These are phyloP conservation scores for Aphelenchoides bicaudatus DNA, from an alignment of 2,888 invertebrate genomes.

Conservation along the genomic window DNA sequence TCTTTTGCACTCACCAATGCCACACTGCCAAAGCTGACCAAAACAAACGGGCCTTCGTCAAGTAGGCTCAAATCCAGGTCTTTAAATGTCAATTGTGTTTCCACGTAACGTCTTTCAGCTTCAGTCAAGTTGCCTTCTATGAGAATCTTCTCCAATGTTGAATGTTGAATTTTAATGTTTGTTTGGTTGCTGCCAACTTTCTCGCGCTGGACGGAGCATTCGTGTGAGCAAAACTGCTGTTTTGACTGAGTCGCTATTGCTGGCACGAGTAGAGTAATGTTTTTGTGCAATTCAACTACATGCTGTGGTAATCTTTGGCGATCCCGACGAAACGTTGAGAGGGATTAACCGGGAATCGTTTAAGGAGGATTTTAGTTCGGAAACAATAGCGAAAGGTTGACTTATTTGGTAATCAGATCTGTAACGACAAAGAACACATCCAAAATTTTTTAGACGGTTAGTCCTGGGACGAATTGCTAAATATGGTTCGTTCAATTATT, in stretches of 20 bases:
- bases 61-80: slow-evolving; percentile 42
- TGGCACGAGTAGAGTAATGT: no score
- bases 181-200: no score
- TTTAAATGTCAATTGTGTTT: slow-evolving; percentile 33
- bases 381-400: background rate
- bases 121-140: slow-evolving; percentile 7
- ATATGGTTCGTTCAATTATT: no score
- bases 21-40: slow-evolving; percentile 54
- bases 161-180: no score
- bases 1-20: slow-evolving; percentile 39
- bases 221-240: no score
- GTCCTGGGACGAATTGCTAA: slow-evolving; percentile 47
- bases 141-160: no score
- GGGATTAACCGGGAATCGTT: background rate
- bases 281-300: no score
- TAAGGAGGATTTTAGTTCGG: background rate
- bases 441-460: slow-evolving; percentile 53
- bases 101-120: slow-evolving; percentile 24
- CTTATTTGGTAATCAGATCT: background rate
- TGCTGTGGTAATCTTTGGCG: no score
- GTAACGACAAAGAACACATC: slow-evolving; percentile 44
- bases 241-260: background rate
- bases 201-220: no score
- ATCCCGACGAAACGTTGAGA: slow-evolving; percentile 4
- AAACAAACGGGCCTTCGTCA: slow-evolving; percentile 37